These are phyloP conservation scores for Limnodromus scolopaceus DNA, from an alignment of 2,797 vertebrate genomes.

Conservation along the genomic window DNA sequence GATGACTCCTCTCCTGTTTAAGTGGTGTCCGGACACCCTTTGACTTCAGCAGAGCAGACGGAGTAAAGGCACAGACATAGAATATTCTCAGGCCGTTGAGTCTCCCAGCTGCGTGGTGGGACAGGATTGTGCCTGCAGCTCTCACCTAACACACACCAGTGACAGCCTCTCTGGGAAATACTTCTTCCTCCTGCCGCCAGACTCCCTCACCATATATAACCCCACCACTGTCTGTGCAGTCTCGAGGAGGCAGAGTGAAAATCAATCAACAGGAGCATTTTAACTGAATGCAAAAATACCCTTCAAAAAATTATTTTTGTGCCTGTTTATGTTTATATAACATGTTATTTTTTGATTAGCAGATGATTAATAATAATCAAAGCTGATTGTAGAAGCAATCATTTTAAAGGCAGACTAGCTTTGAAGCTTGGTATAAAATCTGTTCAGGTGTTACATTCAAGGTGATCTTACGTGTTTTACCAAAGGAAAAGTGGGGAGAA, in stretches of 20 bases:
- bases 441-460: background rate
- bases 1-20: background rate
- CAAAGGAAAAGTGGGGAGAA: background rate
- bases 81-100: background rate
- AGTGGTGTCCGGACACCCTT: fast-evolving
- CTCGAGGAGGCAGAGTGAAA: conserved; percentile 16
- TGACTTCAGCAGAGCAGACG: fast-evolving
- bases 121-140: background rate
- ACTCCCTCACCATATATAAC: background rate
- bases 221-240: background rate
- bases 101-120: background rate
- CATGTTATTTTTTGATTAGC: background rate
- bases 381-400: background rate
- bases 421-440: background rate
- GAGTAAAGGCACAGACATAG: background rate
- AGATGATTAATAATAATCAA: background rate
- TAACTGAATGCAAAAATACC: background rate
- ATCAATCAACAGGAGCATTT: background rate
- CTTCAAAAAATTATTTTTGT: background rate
- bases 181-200: background rate
- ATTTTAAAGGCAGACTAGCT: background rate
- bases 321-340: background rate
- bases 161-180: background rate
- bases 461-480: background rate
- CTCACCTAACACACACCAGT: background rate